Evolutionary conservation across 2,797 vertebrate species (phyloP), one percentile per base, ranked within the genome.

Genomic region (Threskiornis aethiopicus): DNA sequence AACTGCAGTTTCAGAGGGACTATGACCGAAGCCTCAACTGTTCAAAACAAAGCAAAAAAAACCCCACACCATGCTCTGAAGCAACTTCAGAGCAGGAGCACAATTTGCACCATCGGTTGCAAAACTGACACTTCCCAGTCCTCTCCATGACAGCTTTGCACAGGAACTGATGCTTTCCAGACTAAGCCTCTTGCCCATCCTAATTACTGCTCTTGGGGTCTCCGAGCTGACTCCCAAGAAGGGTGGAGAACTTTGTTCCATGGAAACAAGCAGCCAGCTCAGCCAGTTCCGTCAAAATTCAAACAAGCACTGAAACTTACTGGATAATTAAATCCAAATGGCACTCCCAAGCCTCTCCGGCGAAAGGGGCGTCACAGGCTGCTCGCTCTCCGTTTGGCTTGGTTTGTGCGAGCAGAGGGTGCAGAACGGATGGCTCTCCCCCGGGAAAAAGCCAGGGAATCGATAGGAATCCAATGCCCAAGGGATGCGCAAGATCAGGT

Each of bases 241-340:
- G 96, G 97, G 96, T 92, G 96, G 96, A 95, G 95, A 72, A 86
- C 80, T 80, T 87, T 90, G 75, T 93, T 90, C 64, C 96, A 55
- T 94, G 96, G 89, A 97, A 97, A 96, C 47, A 61, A 46, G 28
- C 84, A 75, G 91, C 80, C 90, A 90, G 95, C 76, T 84, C 85
- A 95, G 94, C 89, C 94, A 84, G 95, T 10, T 92, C 81, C 85
- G 83, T 83, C 69, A 54, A 86, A 94, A 93, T 33, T 87, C 75
- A 86, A 86, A 76, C 80, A 79, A 86, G 90, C 33, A 2, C 57
- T 92, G 69, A 71, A 90, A 33, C n/a, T 75, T 65, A 26, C 31
- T 16, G 90, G 90, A 64, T 95, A 96, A 95, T 95, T 90, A 96
- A 78, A 96, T 72, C 90, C 94, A 96, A 96, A 89, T 69, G 92